Conservation (phyloP, 1,140 invertebrate species). For the Drosophila parabipectinata region DNA sequence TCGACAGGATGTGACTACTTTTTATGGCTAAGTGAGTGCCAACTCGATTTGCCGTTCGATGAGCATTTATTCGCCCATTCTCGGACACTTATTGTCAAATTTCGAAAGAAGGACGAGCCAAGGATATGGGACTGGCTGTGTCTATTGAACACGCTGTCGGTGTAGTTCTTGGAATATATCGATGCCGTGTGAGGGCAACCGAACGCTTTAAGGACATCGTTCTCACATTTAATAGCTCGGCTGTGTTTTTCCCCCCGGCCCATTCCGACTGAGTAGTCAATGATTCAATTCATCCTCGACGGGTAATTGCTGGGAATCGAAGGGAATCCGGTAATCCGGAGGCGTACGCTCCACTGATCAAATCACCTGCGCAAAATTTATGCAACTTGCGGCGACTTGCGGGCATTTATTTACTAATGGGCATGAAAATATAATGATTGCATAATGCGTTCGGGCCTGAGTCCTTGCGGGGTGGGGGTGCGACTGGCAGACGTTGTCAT, state of each 20-base stretch:
- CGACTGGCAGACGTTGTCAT: slow-evolving; percentile 32
- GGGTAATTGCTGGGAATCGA: slow-evolving; percentile 1
- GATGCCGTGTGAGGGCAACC: not conserved
- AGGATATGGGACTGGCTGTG: slow-evolving; percentile 37
- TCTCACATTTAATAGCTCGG: not conserved
- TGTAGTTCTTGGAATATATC: slow-evolving; percentile 3
- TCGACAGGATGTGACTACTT: slow-evolving; percentile 5
- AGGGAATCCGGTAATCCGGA: not conserved
- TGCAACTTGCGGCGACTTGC: slow-evolving; percentile 45
- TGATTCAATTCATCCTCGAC: slow-evolving; percentile 3
- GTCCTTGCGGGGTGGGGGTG: not conserved
- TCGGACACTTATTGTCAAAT: slow-evolving; percentile 25
- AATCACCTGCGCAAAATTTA: slow-evolving; percentile 66
- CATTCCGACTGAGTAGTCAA: slow-evolving; percentile 37
- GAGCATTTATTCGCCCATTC: slow-evolving; percentile 35
- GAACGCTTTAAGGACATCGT: not conserved
- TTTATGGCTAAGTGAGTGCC: slow-evolving; percentile 39
- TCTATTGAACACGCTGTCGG: slow-evolving; percentile 26
- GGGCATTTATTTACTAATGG: slow-evolving; percentile 64
- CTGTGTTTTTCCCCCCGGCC: not conserved
- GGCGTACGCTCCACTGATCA: slow-evolving; percentile 51
- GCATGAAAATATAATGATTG: slow-evolving; percentile 76
- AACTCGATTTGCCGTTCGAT: slow-evolving; percentile 23
- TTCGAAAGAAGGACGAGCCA: slow-evolving; percentile 1
- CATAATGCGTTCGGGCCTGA: slow-evolving; percentile 39